Conservation (phyloP, 2,888 invertebrate genomes). For the Agapetus fuscipes region DNA sequence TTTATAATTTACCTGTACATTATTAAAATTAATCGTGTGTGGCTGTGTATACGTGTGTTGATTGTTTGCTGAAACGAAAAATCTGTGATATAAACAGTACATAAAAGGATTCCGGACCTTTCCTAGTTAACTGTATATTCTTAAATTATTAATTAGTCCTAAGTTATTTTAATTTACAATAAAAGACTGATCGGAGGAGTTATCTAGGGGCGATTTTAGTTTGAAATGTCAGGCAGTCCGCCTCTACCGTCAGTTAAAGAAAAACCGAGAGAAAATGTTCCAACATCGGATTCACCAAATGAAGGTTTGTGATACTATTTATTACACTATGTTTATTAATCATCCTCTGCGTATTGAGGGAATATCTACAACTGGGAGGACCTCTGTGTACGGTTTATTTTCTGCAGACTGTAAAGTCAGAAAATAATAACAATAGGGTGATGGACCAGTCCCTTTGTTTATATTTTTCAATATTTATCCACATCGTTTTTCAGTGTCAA, state of each 20-base stretch:
- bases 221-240: conserved; percentile 43
- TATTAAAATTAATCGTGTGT: conserved; percentile 45
- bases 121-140: conserved; percentile 40
- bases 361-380: no score
- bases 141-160: conserved; percentile 25
- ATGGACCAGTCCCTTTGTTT: no score
- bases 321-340: no score
- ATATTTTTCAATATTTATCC: no score
- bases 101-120: conserved; percentile 40
- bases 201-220: conserved; percentile 28
- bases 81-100: conserved; percentile 54
- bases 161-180: conserved; percentile 23
- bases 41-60: conserved; percentile 36
- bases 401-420: no score
- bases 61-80: conserved; percentile 49
- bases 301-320: conserved; percentile 6
- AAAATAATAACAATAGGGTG: no score
- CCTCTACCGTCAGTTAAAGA: conserved; percentile 12
- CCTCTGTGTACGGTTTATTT: no score
- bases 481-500: no score
- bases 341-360: no score
- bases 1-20: conserved; percentile 41
- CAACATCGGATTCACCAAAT: conserved; percentile 4
- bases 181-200: conserved; percentile 31
- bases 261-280: conserved; percentile 10